Percentiles rank a stretch among this genome's conserved stretches.
These are phyloP conservation scores for Taphrorychus bicolor DNA, from an alignment of 2,888 invertebrate species.

Conservation along the genomic window DNA sequence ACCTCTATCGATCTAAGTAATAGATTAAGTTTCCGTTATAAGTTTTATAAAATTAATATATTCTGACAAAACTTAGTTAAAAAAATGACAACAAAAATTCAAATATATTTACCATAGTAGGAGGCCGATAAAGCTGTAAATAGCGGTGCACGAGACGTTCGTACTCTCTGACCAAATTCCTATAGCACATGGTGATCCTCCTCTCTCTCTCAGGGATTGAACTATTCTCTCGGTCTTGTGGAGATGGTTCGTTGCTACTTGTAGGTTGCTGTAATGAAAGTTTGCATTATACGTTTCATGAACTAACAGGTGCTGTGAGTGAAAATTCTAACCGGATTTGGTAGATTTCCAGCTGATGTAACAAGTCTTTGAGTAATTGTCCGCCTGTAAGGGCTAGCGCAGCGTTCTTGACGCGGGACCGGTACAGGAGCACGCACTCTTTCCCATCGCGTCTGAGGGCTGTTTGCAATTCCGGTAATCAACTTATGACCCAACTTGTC, in stretches of 20 bases:
- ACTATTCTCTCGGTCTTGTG: conserved; percentile 48
- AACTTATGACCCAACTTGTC: conserved; percentile 81
- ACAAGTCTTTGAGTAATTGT: conserved; percentile 54
- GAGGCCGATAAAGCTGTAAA: conserved; percentile 60
- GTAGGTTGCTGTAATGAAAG: neutral
- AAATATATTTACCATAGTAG: conserved; percentile 57
- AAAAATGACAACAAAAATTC: neutral
- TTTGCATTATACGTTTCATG: neutral
- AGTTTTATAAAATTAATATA: neutral
- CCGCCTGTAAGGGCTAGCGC: conserved; percentile 53
- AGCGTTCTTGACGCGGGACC: conserved; percentile 53
- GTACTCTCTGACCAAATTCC: conserved; percentile 63
- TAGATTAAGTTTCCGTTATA: neutral
- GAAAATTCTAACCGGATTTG: conserved; percentile 9
- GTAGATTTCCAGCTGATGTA: conserved; percentile 26
- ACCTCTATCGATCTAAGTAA: conserved; percentile 66
- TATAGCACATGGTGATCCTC: conserved; percentile 61
- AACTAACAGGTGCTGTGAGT: neutral
- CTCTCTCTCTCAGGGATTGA: conserved; percentile 59
- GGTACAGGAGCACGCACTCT: conserved; percentile 57
- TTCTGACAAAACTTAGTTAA: too few species aligned
- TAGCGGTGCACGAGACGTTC: conserved; percentile 62
- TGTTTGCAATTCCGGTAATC: conserved; percentile 83
- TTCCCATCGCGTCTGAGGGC: conserved; percentile 64
- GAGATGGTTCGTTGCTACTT: conserved; percentile 15